Percentiles rank a stretch among this genome's conserved stretches.
These are phyloP conservation scores for Lasioglossum baleicum DNA, from an alignment of 1,140 invertebrate genomes.

Conservation along the genomic window DNA sequence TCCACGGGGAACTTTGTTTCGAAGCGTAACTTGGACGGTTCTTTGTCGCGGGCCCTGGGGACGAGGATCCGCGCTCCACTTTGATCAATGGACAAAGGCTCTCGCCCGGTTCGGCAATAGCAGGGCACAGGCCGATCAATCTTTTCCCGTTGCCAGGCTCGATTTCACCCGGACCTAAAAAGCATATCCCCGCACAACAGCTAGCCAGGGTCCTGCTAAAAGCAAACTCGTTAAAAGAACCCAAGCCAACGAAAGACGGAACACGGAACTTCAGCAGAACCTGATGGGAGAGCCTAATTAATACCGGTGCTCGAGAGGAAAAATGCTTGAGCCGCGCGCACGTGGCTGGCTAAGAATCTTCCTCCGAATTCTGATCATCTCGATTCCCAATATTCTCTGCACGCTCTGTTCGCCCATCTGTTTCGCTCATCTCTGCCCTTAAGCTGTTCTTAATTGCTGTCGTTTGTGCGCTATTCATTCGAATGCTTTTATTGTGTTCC, in stretches of 20 bases:
- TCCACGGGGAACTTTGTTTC: slow-evolving; percentile 9
- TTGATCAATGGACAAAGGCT: slow-evolving; percentile 35
- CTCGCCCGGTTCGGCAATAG: too few relatives aligned
- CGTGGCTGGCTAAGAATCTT: too few relatives aligned
- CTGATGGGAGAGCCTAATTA: neutral
- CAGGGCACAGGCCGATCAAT: neutral
- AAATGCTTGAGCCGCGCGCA: too few relatives aligned
- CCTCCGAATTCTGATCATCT: too few relatives aligned
- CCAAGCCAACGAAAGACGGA: neutral
- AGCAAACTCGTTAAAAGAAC: slow-evolving; percentile 9
- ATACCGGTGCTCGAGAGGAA: neutral
- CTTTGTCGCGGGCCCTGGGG: slow-evolving; percentile 16
- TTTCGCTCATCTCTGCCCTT: too few relatives aligned
- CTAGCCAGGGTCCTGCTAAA: neutral
- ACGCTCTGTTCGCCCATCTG: too few relatives aligned
- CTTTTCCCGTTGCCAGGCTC: neutral
- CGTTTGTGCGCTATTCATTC: too few relatives aligned
- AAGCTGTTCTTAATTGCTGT: too few relatives aligned
- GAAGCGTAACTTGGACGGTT: slow-evolving; percentile 23
- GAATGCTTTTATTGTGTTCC: too few relatives aligned
- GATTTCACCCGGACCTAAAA: neutral
- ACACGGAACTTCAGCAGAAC: neutral
- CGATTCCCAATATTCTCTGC: too few relatives aligned
- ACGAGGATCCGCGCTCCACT: slow-evolving; percentile 23
- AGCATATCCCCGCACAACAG: neutral